These are phyloP conservation scores for Conus betulinus DNA, from an alignment of 1,140 invertebrate genomes.

Conservation along the genomic window DNA sequence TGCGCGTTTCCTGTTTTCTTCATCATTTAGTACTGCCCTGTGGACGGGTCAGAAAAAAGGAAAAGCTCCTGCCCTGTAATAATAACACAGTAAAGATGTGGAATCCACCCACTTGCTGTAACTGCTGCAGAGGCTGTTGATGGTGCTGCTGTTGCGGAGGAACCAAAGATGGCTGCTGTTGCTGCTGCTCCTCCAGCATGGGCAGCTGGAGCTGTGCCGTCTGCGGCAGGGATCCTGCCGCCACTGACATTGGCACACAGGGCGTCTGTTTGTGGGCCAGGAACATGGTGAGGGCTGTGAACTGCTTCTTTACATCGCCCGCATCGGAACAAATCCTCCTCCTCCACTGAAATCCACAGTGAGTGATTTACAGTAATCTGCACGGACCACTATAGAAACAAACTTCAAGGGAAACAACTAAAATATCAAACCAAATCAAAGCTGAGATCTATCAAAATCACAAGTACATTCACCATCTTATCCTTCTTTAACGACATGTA, in stretches of 20 bases:
- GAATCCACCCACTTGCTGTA: constrained; percentile 22
- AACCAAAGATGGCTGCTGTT: constrained; percentile 30
- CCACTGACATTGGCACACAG: constrained; percentile 50
- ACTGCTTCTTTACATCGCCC: constrained; percentile 84
- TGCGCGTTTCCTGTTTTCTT: no score
- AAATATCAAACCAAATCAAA: no score
- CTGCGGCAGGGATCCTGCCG: constrained; percentile 15
- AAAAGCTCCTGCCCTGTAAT: no score
- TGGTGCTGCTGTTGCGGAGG: constrained; percentile 24
- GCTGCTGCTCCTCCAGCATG: constrained; percentile 34
- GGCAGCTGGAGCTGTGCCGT: constrained; percentile 33
- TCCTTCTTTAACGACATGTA: no score
- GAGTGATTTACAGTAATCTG: no score
- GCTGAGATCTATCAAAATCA: no score
- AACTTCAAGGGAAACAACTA: no score
- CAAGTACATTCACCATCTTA: no score
- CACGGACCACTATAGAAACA: no score
- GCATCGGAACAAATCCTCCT: constrained; percentile 83
- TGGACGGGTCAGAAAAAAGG: no score
- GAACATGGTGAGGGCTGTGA: constrained; percentile 79
- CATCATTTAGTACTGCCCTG: no score
- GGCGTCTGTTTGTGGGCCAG: constrained; percentile 79
- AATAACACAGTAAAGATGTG: no score
- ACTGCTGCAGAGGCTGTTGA: constrained; percentile 33
- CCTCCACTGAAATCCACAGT: constrained; percentile 74